Percentiles rank a stretch among this genome's conserved stretches.
Evolutionary conservation across 1,140 invertebrate species (phyloP).

Genomic region (Battus philenor): DNA sequence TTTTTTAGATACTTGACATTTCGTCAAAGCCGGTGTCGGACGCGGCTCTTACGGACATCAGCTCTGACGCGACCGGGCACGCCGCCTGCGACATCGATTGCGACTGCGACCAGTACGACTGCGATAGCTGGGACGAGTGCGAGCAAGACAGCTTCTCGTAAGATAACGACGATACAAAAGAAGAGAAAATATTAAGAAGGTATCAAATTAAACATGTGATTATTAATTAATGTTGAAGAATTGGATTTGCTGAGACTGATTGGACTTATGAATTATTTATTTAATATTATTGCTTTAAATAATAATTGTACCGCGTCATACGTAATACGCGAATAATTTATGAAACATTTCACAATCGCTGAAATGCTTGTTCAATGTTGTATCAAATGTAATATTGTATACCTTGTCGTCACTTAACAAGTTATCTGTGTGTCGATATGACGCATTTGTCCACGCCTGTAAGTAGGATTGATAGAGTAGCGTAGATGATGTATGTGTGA

Average conservation of each 20-base stretch:
- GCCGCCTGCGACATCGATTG: conserved; percentile 74
- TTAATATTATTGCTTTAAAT: conserved; percentile 8
- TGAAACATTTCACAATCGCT: neutral
- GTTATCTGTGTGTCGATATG: neutral
- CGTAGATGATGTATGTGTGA: conserved; percentile 2
- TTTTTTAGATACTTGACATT: conserved; percentile 67
- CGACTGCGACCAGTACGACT: conserved; percentile 71
- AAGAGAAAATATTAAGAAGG: neutral
- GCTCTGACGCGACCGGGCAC: conserved; percentile 72
- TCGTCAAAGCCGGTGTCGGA: conserved; percentile 74
- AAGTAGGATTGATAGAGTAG: too few species aligned
- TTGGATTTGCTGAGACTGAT: conserved; percentile 11
- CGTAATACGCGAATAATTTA: neutral
- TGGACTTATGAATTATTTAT: conserved; percentile 15
- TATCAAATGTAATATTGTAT: neutral
- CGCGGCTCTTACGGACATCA: conserved; percentile 69
- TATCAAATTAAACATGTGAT: neutral
- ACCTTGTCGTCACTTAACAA: neutral
- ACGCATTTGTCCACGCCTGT: neutral
- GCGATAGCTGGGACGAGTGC: conserved; percentile 74
- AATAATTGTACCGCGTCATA: too few species aligned
- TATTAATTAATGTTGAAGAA: neutral
- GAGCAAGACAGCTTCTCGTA: conserved; percentile 74
- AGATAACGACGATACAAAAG: conserved; percentile 12
- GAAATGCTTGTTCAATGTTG: conserved; percentile 1